These are phyloP conservation scores for Phoebastria nigripes DNA, from an alignment of 2,797 vertebrate genomes.

Conservation along the genomic window DNA sequence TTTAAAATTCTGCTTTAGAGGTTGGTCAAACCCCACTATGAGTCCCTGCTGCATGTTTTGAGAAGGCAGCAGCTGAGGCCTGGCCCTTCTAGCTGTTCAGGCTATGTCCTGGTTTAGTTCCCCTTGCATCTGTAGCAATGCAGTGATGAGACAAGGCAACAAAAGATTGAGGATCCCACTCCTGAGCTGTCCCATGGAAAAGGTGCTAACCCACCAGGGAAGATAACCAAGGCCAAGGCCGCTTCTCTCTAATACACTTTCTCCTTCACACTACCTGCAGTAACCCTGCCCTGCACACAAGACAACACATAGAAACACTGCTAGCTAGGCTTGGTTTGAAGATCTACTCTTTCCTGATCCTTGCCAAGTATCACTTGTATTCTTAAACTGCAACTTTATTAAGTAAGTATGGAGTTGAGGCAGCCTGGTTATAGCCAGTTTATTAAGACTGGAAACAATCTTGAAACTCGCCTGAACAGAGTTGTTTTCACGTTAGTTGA, in stretches of 20 bases:
- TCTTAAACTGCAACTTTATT: background rate
- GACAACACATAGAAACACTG: background rate
- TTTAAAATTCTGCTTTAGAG: too few species aligned
- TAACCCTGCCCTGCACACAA: background rate
- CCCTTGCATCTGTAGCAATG: background rate
- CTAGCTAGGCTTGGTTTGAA: too few species aligned
- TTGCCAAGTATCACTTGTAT: too few species aligned
- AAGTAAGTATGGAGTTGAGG: background rate
- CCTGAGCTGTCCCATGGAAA: background rate
- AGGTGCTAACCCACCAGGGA: background rate
- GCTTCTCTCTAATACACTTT: too few species aligned
- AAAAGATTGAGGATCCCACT: fast-evolving
- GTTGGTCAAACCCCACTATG: fast-evolving
- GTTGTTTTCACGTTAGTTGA: too few species aligned
- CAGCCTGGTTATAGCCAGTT: too few species aligned
- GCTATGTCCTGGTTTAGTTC: background rate
- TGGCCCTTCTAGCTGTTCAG: too few species aligned
- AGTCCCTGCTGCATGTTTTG: background rate
- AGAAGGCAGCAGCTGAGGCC: background rate
- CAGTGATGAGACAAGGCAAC: background rate
- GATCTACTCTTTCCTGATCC: too few species aligned
- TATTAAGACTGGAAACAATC: background rate
- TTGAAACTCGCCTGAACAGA: too few species aligned
- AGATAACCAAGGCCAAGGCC: too few species aligned
- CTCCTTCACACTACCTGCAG: background rate